Base-by-base conservation (phyloP, 2,888 invertebrate genomes). In the Deladenus siricidicola region DNA sequence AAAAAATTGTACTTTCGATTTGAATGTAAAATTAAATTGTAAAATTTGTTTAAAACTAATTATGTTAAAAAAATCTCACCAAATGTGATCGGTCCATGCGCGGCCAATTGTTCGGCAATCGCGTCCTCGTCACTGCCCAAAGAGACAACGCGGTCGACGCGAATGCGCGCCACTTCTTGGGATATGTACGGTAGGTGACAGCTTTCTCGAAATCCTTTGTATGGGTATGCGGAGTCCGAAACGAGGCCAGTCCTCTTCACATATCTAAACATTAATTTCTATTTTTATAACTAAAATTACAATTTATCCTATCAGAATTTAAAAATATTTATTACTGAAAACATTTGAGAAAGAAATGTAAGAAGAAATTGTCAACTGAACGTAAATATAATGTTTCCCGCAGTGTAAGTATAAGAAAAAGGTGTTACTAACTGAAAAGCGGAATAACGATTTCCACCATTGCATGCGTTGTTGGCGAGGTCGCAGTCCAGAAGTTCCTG, bases 401-500 rank as follows among this genome's bases (percentile, higher is more conserved):
- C n/a, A 26, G 57, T 17, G 4, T 26, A 17, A 4, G 1, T 17
- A 45, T 26, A 30, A 3, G 4, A 21, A 1, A 53, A n/a, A 29
- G 44, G 24, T 8, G 2, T 8, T 8, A 47, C 28, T 10, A 19
- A 56, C 56, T 48, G 58, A 26, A 60, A 60, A 8, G 60, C 57
- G 24, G 47, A 26, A 6, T 47, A 60, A 26, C 60, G 34, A 28
- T 17, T 49, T 21, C 60, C 60, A 3, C 60, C 55, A 10, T 63
- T 60, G 45, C 75, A 75, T 1, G 71, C 75, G 10, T 62, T 64
- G 54, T 72, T 68, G 0, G 54, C 45, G 19, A 47, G 47, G 49
- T 75, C 71, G 59, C 75, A 75, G 55, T 75, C 75, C 29, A 75
- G 63, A 57, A 75, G 61, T 53, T 73, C 66, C 59, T 75, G 75